These are phyloP conservation scores for Ciconia nigra DNA, from an alignment of 2,797 vertebrate genomes.

Conservation along the genomic window DNA sequence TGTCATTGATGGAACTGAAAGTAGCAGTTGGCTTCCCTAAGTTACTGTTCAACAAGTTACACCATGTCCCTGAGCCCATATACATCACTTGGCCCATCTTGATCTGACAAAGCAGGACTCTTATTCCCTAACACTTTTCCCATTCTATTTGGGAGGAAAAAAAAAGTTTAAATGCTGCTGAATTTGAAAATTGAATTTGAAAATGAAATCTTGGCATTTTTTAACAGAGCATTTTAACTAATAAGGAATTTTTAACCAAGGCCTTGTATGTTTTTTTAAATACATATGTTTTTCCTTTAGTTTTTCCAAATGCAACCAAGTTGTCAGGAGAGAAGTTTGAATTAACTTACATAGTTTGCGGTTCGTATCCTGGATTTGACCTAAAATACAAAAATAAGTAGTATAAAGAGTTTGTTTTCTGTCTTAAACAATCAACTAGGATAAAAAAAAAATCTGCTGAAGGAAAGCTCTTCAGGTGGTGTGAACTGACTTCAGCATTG, in stretches of 20 bases:
- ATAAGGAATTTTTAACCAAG: not conserved
- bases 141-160: not conserved
- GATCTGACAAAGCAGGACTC: not conserved
- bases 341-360: not conserved
- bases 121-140: not conserved
- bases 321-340: not conserved
- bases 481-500: not conserved
- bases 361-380: not conserved
- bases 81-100: not conserved
- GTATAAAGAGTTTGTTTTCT: not conserved
- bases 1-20: not conserved
- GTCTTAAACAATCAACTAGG: not conserved
- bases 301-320: not conserved
- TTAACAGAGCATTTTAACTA: not conserved
- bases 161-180: not conserved
- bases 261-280: not conserved
- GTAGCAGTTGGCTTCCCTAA: not conserved
- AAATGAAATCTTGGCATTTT: not conserved
- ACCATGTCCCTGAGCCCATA: not conserved
- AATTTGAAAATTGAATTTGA: not conserved
- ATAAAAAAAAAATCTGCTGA: not conserved
- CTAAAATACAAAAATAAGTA: not conserved
- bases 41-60: not conserved
- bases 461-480: not conserved
- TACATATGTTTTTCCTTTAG: not conserved